phyloP scores from a whole-genome alignment of 2,113 vertebrate species.

The Elanoides forficatus region DNA sequence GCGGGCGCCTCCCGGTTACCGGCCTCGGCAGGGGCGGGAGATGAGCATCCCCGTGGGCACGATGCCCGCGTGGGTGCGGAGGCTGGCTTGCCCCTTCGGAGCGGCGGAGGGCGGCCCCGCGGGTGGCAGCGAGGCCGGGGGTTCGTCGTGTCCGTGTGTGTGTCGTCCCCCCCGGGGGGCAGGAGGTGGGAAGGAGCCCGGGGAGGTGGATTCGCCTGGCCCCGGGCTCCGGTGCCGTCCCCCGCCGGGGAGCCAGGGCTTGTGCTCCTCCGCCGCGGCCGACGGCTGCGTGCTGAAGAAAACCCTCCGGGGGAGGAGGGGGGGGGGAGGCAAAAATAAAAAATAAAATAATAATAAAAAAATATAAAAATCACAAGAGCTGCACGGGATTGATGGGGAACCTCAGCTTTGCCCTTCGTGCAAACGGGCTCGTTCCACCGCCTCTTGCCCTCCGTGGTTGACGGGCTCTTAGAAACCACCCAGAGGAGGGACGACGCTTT shows the following conservation, averaged over 20 bases:
- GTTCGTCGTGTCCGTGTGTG: too few species aligned
- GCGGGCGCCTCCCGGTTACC: neutral
- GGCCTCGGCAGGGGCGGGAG: neutral
- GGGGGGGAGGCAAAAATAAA: too few species aligned
- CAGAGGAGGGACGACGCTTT: neutral
- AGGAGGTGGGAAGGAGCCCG: neutral
- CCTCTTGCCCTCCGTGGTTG: neutral
- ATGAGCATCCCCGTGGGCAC: neutral
- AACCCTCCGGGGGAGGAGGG: rapidly evolving
- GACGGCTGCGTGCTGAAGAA: neutral
- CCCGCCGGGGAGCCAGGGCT: too few species aligned
- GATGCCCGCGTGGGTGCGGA: neutral
- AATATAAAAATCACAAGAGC: neutral
- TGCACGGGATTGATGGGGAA: neutral
- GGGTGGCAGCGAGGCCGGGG: neutral
- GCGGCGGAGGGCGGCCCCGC: neutral
- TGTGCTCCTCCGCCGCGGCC: neutral
- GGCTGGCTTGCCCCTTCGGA: neutral
- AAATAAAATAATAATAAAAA: too few species aligned
- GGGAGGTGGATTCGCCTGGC: neutral
- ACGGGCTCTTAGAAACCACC: neutral
- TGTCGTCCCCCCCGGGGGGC: too few species aligned
- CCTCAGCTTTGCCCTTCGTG: neutral
- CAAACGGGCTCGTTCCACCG: rapidly evolving
- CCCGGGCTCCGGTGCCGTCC: neutral